phyloP scores from a whole-genome alignment of 1,140 invertebrate genomes.

The Drosophila takahashii region DNA sequence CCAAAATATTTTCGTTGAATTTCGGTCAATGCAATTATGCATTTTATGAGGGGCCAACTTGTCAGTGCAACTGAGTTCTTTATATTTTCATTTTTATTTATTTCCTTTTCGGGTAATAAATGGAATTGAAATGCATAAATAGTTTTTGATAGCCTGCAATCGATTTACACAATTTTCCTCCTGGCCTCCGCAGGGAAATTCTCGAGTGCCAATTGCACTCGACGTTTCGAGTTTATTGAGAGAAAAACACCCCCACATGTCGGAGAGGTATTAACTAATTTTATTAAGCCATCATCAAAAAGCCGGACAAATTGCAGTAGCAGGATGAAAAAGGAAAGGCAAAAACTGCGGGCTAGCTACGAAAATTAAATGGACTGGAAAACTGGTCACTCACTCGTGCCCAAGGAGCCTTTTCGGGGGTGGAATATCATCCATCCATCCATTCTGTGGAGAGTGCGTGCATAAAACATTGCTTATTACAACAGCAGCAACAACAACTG shows the following conservation, averaged over 20 bases:
- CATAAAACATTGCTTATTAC: slow-evolving; percentile 80
- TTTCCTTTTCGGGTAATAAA: slow-evolving; percentile 11
- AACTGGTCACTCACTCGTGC: slow-evolving; percentile 58
- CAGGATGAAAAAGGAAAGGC: slow-evolving; percentile 6
- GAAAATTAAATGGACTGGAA: slow-evolving; percentile 78
- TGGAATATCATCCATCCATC: slow-evolving; percentile 23
- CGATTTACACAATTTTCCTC: slow-evolving; percentile 39
- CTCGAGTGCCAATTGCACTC: slow-evolving; percentile 28
- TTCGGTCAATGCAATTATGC: background rate
- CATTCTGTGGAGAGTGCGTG: slow-evolving; percentile 62
- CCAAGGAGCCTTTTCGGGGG: slow-evolving; percentile 18
- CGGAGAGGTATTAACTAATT: slow-evolving; percentile 56
- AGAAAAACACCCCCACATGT: slow-evolving; percentile 5
- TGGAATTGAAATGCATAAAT: slow-evolving; percentile 45
- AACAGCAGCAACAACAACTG: slow-evolving; percentile 40
- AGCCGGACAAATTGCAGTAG: slow-evolving; percentile 43
- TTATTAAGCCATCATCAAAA: slow-evolving; percentile 67
- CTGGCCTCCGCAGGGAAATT: background rate
- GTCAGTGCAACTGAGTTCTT: slow-evolving; percentile 15
- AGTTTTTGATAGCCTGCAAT: slow-evolving; percentile 31
- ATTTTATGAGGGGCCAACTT: slow-evolving; percentile 2
- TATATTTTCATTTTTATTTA: background rate
- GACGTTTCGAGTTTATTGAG: background rate
- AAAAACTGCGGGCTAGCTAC: slow-evolving; percentile 71
- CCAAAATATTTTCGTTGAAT: background rate